These are phyloP conservation scores for Aurelia aurita DNA, from an alignment of 30 jellyfish, hydroid and myxozoan genomes.

Conservation along the genomic window DNA sequence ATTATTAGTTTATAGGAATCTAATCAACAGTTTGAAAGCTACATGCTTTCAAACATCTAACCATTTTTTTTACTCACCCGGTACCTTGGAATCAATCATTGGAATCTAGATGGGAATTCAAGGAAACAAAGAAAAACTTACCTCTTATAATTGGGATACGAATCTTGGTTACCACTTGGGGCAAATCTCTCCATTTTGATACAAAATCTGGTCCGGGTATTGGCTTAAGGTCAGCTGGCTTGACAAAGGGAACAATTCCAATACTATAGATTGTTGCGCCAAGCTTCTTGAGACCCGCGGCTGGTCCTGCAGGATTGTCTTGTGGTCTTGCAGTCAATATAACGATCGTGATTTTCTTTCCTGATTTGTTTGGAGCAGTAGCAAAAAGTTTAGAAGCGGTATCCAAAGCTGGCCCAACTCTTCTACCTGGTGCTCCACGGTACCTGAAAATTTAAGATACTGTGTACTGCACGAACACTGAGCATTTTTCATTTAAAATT, in stretches of 20 bases:
- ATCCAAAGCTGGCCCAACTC: conserved; percentile 64
- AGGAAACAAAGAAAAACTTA: background rate
- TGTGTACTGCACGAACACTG: too few relatives aligned
- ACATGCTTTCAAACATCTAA: too few relatives aligned
- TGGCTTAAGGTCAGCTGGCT: conserved; percentile 23
- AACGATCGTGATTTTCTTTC: conserved; percentile 51
- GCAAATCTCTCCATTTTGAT: conserved; percentile 38
- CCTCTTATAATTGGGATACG: conserved; percentile 40
- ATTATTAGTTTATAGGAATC: too few relatives aligned
- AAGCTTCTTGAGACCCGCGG: conserved; percentile 3
- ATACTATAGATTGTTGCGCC: conserved; percentile 29
- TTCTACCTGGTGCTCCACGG: conserved; percentile 54
- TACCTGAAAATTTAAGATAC: background rate
- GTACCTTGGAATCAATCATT: too few relatives aligned
- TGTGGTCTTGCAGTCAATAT: conserved; percentile 41
- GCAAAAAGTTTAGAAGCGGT: conserved; percentile 43
- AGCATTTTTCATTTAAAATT: too few relatives aligned
- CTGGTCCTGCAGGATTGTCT: conserved; percentile 37
- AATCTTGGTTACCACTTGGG: conserved; percentile 1
- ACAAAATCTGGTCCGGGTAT: conserved; percentile 17
- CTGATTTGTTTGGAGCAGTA: conserved; percentile 59
- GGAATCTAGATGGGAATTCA: background rate
- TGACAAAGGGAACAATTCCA: conserved; percentile 45
- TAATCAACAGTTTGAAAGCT: too few relatives aligned
- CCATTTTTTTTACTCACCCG: too few relatives aligned